These are phyloP conservation scores for Reticulitermes lucifugus DNA, from an alignment of 2,888 invertebrate species.

Conservation along the genomic window DNA sequence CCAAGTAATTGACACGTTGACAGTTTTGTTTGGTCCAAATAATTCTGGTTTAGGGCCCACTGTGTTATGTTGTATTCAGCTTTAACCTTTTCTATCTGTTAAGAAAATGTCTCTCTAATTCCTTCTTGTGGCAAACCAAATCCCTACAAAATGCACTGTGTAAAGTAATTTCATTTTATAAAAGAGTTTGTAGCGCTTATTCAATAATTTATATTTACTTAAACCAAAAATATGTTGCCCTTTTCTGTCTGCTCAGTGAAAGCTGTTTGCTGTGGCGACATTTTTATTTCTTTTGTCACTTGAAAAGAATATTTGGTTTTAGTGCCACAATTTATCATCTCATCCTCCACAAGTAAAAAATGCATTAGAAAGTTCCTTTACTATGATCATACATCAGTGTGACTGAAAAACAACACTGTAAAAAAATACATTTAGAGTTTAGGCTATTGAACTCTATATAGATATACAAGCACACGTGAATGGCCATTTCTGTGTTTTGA, in stretches of 20 bases:
- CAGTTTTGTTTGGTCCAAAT: conserved; percentile 36
- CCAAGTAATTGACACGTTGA: conserved; percentile 48
- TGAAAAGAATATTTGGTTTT: not conserved
- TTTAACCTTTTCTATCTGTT: conserved; percentile 19
- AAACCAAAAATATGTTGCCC: conserved; percentile 11
- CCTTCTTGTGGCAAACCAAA: not conserved
- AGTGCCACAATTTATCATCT: not conserved
- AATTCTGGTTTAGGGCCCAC: conserved; percentile 15
- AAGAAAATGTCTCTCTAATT: conserved; percentile 16
- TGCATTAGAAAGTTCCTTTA: not conserved
- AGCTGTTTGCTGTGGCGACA: not conserved
- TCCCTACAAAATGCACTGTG: not conserved
- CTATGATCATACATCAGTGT: not conserved
- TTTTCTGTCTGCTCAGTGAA: not conserved
- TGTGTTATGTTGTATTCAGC: conserved; percentile 44
- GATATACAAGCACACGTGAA: conserved; percentile 1
- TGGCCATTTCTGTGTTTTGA: conserved; percentile 34
- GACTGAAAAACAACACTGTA: not conserved
- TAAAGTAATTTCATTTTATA: conserved; percentile 10
- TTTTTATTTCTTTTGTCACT: not conserved
- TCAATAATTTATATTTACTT: conserved; percentile 1
- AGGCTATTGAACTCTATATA: not conserved
- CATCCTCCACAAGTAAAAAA: not conserved
- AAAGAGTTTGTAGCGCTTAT: not conserved
- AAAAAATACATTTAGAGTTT: conserved; percentile 2